Evolutionary conservation across 92 coral and sea anemone species (phyloP), one percentile per base, ranked within the genome.

Genomic region (Zoanthus solanderi): DNA sequence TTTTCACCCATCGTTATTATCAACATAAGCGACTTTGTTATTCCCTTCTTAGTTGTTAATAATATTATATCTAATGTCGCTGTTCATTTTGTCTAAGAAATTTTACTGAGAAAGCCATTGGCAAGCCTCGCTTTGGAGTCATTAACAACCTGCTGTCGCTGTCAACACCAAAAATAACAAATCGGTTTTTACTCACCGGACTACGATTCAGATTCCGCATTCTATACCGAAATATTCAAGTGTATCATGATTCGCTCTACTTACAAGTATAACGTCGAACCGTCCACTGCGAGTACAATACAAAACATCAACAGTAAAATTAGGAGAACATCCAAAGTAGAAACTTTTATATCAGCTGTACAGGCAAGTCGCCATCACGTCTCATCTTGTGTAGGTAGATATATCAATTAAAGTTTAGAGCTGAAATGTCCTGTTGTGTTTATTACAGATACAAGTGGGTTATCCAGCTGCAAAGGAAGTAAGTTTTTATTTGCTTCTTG

Each of bases 401-500:
- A n/a, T 58, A 57, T 6, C 44, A 47, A 57, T 6, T 17, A 47
- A 45, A 29, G 83, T 60, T 79, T 79, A 60, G 42, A 37, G 42
- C 42, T 37, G 42, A 81, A 65, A 0, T 47, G 42, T 44, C 13
- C 74, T 79, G 5, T 23, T 48, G 16, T 63, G 44, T 66, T 60
- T 81, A 34, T 45, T 66, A n/a, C 28, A 81, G 85, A 81, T 81
- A 81, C 85, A 81, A 81, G 45, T 81, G 18, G 75, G 85, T 1
- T 45, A 45, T 17, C 9, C 57, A 6, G 15, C 46, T 32, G 75
- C 5, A 12, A 81, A 68, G 29, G 52, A 53, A 30, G 85, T 81
- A 46, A 66, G 85, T 81, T 23, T 11, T 7, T 66, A 63, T 0
- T 54, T 9, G n/a, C 10, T 31, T 5, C 28, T 53, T 81, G 12